Conservation (phyloP, 2,113 vertebrate genomes). For the Poeciliopsis turrubarensis region DNA sequence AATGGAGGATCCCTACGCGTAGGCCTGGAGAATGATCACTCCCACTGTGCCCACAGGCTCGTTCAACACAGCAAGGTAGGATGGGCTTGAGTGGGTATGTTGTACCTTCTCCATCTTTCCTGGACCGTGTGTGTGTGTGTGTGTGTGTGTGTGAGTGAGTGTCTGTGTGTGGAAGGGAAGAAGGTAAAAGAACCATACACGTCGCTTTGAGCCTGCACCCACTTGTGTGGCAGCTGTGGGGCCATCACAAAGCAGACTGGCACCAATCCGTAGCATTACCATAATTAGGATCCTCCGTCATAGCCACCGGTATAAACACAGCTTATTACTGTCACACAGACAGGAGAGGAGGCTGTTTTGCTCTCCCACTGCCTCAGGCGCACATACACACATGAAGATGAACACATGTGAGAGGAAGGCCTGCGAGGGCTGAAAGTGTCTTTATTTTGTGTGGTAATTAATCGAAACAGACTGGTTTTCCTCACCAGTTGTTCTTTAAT, state of each 20-base stretch:
- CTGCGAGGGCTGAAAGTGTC: not conserved
- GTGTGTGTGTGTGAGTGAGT: not conserved
- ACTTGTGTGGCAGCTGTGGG: conserved; percentile 45
- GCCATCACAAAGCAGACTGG: conserved; percentile 59
- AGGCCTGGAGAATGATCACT: conserved; percentile 59
- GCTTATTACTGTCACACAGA: conserved; percentile 72
- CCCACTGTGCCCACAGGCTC: conserved; percentile 61
- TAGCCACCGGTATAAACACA: conserved; percentile 70
- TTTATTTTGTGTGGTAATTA: not conserved
- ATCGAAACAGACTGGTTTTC: not conserved
- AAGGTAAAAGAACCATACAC: not conserved
- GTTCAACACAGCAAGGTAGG: conserved; percentile 81
- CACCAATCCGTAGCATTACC: conserved; percentile 62
- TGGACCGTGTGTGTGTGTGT: not conserved
- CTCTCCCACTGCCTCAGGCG: conserved; percentile 22
- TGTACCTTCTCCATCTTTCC: not conserved
- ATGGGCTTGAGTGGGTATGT: not conserved
- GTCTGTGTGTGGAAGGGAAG: conserved; percentile 1
- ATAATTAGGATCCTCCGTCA: conserved; percentile 70
- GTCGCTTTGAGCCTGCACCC: conserved; percentile 3
- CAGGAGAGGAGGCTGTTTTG: conserved; percentile 29
- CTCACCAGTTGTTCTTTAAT: not conserved
- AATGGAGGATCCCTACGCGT: conserved; percentile 32
- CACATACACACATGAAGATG: conserved; percentile 9
- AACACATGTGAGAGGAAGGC: not conserved